These are phyloP conservation scores for Sciurus carolinensis DNA, from an alignment of 2,797 vertebrate genomes.

Conservation along the genomic window DNA sequence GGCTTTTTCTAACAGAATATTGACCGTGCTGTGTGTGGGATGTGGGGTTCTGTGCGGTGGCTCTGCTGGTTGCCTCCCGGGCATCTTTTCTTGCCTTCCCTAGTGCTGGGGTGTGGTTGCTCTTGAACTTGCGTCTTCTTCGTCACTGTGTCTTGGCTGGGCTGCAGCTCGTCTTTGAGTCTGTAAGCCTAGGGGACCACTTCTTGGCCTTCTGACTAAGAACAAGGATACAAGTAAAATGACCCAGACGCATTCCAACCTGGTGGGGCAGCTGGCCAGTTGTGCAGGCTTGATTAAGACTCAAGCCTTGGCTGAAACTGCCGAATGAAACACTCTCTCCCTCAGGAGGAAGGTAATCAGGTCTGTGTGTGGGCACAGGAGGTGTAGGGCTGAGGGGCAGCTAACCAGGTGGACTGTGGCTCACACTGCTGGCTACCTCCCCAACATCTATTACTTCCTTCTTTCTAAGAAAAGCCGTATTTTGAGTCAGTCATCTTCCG, in stretches of 20 bases:
- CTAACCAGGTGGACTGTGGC: rapidly evolving
- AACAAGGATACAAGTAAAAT: neutral
- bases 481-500: neutral
- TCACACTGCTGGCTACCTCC: neutral
- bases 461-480: neutral
- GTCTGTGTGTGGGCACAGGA: neutral
- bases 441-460: neutral
- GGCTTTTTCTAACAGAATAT: neutral
- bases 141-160: neutral
- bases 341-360: neutral
- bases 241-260: neutral
- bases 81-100: neutral
- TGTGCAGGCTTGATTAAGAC: neutral
- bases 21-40: rapidly evolving
- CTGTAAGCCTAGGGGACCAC: neutral
- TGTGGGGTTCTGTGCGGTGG: rapidly evolving
- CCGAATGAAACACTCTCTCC: neutral
- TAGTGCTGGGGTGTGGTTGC: rapidly evolving
- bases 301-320: neutral
- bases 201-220: neutral
- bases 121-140: neutral
- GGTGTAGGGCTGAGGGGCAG: rapidly evolving
- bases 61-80: rapidly evolving
- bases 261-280: neutral
- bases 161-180: neutral